Percentiles rank a stretch among this genome's conserved stretches.
Evolutionary conservation across 2,113 vertebrate genomes (phyloP).

Genomic region (Tupaia tana): DNA sequence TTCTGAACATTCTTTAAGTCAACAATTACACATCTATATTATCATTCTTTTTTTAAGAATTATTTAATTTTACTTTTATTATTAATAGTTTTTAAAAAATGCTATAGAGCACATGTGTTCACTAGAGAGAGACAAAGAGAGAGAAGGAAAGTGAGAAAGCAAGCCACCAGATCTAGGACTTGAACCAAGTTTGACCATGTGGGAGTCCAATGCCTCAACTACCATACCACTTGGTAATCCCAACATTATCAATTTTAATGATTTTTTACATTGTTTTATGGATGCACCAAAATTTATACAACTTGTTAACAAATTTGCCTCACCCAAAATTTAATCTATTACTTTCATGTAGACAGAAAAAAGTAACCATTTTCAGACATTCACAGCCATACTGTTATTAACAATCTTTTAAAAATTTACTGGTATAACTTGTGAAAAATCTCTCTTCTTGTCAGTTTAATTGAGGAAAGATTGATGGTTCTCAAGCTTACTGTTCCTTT

Average conservation of each 20-base stretch:
- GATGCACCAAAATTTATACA: neutral
- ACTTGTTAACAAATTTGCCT: neutral
- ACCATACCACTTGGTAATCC: too few species aligned
- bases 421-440: neutral
- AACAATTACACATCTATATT: neutral
- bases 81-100: neutral
- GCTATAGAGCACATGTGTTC: too few species aligned
- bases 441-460: constrained; percentile 9
- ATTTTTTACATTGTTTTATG: neutral
- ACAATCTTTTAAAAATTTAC: neutral
- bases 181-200: too few species aligned
- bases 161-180: too few species aligned
- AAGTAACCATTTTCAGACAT: neutral
- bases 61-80: neutral
- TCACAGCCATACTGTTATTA: neutral
- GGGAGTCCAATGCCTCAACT: too few species aligned
- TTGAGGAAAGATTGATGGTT: neutral
- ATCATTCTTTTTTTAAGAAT: neutral
- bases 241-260: neutral
- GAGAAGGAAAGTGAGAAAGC: too few species aligned
- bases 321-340: neutral
- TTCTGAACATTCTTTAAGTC: neutral
- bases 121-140: too few species aligned
- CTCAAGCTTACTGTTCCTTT: neutral
- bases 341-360: neutral